Base-by-base conservation (phyloP, 2,888 invertebrate genomes). In the Xanthia togata region DNA sequence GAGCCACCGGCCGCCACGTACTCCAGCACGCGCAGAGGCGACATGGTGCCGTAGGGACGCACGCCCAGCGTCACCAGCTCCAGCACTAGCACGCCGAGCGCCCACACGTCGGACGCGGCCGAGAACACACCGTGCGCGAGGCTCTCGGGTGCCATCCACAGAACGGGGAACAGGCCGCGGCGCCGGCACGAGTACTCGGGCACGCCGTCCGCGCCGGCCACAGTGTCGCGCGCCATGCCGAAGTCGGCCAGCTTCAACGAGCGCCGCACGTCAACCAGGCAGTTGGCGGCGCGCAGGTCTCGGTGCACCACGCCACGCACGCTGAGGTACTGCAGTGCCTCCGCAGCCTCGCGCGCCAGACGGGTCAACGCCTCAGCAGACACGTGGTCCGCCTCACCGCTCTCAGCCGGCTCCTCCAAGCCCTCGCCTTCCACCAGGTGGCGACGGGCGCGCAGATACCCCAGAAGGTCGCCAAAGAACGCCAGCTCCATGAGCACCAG, bases 111-210 rank as follows among this genome's bases (percentile, higher is more conserved):
- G 0, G 98, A 98, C 59, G 98, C 97, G 17, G 98, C 97, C 0
- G 98, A 98, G 92, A 98, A 99, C 76, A 98, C 96, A 3, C 99
- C 99, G 35, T 97, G 94, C 3, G 97, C 97, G 53, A 99, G 94
- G 86, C 98, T 98, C 94, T 99, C 99, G 0, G 99, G 99, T 0
- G 99, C 98, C 99, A 99, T 99, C 98, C 99, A 99, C 81, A 98
- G 96, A 2, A 98, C 98, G 0, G 99, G 99, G 78, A 99, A 95
- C 97, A 98, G 97, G 88, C 98, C 98, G 93, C 98, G 98, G 53
- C 98, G 97, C 89, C 97, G 98, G 90, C 98, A 98, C 82, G 97
- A 97, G 93, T 99, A 99, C 97, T 80, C 98, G 0, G 98, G 98
- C 98, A 98, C 98, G 26, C 88, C 84, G 47, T 82, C 84, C 59